These are phyloP conservation scores for Cantharis nigra DNA, from an alignment of 2,888 invertebrate species.

Conservation along the genomic window DNA sequence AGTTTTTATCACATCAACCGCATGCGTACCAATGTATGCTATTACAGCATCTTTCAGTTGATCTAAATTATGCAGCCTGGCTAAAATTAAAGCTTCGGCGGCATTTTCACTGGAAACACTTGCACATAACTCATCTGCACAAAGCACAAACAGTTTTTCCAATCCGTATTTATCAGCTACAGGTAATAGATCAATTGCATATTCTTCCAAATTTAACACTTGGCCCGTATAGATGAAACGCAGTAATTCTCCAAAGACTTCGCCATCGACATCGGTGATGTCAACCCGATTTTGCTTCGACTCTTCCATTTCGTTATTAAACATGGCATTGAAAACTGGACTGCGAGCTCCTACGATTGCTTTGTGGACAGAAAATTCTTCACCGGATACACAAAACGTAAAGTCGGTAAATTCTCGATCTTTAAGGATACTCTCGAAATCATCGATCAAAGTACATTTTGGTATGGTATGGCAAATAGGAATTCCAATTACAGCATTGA, in stretches of 20 bases:
- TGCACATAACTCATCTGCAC: conserved; percentile 94
- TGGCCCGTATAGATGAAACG: conserved; percentile 98
- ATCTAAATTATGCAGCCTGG: conserved; percentile 97
- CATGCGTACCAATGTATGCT: conserved; percentile 98
- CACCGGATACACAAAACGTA: conserved; percentile 87
- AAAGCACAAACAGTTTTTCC: conserved; percentile 98
- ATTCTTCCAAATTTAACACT: conserved; percentile 93
- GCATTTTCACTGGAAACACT: conserved; percentile 95
- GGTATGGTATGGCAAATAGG: conserved; percentile 58
- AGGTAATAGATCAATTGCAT: conserved; percentile 97
- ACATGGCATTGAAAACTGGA: conserved; percentile 99
- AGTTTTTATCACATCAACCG: conserved; percentile 98
- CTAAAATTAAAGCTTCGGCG: conserved; percentile 94
- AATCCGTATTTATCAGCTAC: conserved; percentile 99
- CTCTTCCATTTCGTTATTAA: conserved; percentile 99
- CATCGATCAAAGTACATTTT: conserved; percentile 91
- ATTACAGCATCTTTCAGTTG: conserved; percentile 98
- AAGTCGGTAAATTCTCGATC: conserved; percentile 98
- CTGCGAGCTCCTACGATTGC: conserved; percentile 96
- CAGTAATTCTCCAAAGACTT: conserved; percentile 95
- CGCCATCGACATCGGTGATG: conserved; percentile 97
- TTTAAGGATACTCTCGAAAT: conserved; percentile 93
- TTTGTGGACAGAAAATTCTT: conserved; percentile 95
- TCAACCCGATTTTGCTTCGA: conserved; percentile 95
- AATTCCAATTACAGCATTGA: too few relatives aligned